Evolutionary conservation across 2,797 vertebrate species (phyloP).

Genomic region (Fringilla coelebs): DNA sequence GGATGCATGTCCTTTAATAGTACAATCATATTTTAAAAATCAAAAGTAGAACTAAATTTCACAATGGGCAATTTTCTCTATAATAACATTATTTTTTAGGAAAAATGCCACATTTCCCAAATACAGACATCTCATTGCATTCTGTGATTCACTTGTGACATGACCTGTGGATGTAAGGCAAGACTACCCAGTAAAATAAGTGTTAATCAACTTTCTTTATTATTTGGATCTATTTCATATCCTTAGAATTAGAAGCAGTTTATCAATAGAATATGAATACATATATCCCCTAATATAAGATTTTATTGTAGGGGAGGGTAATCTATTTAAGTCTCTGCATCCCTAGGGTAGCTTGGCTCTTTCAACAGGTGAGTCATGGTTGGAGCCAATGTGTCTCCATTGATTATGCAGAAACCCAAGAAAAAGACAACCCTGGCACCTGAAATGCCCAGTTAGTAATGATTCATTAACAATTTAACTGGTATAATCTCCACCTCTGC

Average conservation of each 20-base stretch:
- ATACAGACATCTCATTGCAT: not conserved
- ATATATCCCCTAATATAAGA: not conserved
- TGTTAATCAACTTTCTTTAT: not conserved
- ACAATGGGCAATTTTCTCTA: not conserved
- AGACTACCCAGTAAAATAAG: not conserved
- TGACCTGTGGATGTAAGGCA: not conserved
- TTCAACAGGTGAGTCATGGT: not conserved
- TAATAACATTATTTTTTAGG: not conserved
- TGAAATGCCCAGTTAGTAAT: not conserved
- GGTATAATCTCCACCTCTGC: not conserved
- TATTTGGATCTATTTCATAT: not conserved
- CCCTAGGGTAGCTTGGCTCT: not conserved
- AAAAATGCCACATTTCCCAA: not conserved
- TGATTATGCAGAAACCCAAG: not conserved
- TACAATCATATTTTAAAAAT: not conserved
- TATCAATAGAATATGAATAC: not conserved
- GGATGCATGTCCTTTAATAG: not conserved
- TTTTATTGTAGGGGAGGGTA: not conserved
- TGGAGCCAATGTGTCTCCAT: not conserved
- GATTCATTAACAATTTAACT: not conserved
- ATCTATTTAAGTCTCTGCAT: not conserved
- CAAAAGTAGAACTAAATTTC: not conserved
- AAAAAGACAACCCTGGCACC: not conserved
- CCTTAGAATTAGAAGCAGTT: not conserved
- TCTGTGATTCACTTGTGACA: not conserved